Conservation (phyloP, 2,888 invertebrate genomes). For the Ennomos fuscantarius region DNA sequence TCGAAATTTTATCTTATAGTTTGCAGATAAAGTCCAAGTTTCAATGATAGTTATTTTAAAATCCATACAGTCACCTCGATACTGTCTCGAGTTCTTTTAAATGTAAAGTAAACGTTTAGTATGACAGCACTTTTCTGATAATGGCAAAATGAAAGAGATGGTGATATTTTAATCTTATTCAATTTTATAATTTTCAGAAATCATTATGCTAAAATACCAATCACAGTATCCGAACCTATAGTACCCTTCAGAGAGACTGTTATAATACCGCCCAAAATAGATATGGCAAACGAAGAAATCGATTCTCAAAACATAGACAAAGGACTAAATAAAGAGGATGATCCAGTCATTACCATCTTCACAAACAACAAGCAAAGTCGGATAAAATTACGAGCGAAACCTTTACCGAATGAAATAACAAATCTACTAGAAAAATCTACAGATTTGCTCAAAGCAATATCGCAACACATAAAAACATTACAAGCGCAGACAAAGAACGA, state of each 20-base stretch:
- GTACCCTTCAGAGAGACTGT: constrained; percentile 98
- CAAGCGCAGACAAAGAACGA: constrained; percentile 71
- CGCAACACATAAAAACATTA: constrained; percentile 74
- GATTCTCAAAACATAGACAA: constrained; percentile 84
- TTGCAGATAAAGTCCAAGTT: too few species aligned
- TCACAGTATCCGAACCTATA: constrained; percentile 97
- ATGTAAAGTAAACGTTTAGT: too few species aligned
- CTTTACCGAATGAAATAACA: constrained; percentile 90
- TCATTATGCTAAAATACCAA: constrained; percentile 92
- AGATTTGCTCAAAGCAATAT: constrained; percentile 88
- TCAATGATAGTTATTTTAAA: too few species aligned
- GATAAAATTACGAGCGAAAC: constrained; percentile 90
- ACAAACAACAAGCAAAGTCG: constrained; percentile 90
- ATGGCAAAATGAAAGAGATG: too few species aligned
- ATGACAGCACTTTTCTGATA: too few species aligned
- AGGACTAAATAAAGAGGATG: constrained; percentile 73
- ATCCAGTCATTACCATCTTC: constrained; percentile 84
- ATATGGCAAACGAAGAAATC: constrained; percentile 94
- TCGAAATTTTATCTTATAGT: too few species aligned
- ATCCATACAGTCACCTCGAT: too few species aligned
- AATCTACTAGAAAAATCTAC: constrained; percentile 89
- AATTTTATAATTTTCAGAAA: constrained; percentile 60
- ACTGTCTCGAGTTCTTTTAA: too few species aligned
- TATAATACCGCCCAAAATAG: constrained; percentile 90
- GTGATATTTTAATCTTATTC: too few species aligned